Base-by-base conservation (phyloP, 2,113 vertebrate genomes). In the Dicrurus megarhynchus region DNA sequence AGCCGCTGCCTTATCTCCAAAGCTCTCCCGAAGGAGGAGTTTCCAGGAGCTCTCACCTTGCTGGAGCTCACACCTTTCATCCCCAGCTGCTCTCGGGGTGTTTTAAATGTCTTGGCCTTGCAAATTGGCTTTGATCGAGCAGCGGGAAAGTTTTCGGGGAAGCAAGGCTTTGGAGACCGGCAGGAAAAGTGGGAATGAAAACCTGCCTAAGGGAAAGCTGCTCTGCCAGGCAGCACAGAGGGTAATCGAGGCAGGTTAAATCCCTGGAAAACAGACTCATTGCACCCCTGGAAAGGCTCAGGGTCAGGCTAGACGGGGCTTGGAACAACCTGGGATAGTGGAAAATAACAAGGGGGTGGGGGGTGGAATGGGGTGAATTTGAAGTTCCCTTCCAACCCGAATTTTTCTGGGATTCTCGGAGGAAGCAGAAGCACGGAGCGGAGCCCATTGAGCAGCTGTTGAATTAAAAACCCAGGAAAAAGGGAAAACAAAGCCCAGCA, bases 371-470 rank as follows among this genome's bases (percentile, higher is more conserved):
- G 60, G 75, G 28, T 7, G 60, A 6, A 23, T 61, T 22, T 9
- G 5, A 33, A 75, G 6, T 11, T 56, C 35, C 27, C 5, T 55
- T 28, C 41, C 33, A 28, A 18, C 5, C 19, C 28, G 0, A 24
- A 2, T 10, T 42, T 33, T 69, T 3, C 21, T 9, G 55, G 26
- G 35, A 13, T 61, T 56, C 5, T 0, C 2, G 5, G 32, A 16
- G 71, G 21, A 20, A 71, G n/a, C 61, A 56, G 67, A n/a, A 71
- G 20, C 15, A 4, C 2, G 1, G 8, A 41, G 77, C 49, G 13
- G 50, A 88, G n/a, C 2, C 1, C 13, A 0, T 32, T 1, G 21
- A 37, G 6, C 6, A 1, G 1, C 60, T 5, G 28, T 5, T 1
- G 6, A 26, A n/a, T 5, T 6, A 18, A 49, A 74, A 67, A 8